Conservation (phyloP, 2,888 invertebrate species). For the Epirrhoe tristata region DNA sequence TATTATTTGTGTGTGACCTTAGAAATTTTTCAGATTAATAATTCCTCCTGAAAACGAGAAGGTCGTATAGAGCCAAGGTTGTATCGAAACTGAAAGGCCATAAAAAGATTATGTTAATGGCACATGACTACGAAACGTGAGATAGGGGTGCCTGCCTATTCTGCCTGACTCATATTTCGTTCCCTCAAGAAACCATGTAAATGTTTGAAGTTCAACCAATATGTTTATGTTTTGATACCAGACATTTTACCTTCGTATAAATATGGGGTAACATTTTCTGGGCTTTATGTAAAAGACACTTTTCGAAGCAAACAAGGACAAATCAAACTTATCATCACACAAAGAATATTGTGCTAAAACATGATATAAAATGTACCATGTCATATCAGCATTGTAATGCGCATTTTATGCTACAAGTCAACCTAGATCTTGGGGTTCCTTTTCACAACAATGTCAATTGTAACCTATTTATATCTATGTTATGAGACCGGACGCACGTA, state of each 20-base stretch:
- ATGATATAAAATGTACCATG: neutral
- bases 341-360: neutral
- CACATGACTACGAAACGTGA: conserved; percentile 23
- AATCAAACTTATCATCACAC: neutral
- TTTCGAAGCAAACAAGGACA: neutral
- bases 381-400: neutral
- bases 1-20: neutral
- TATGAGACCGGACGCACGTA: conserved; percentile 55
- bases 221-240: conserved; percentile 32
- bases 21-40: neutral
- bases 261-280: conserved; percentile 26
- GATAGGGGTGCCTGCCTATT: conserved; percentile 12
- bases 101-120: conserved; percentile 33
- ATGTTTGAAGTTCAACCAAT: conserved; percentile 47
- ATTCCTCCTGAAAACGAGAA: conserved; percentile 6
- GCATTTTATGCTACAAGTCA: neutral
- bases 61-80: conserved; percentile 24
- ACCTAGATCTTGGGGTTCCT: conserved; percentile 3
- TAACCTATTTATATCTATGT: conserved; percentile 22
- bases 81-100: conserved; percentile 28
- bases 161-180: conserved; percentile 27
- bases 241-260: conserved; percentile 19
- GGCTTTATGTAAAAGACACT: conserved; percentile 23
- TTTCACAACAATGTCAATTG: neutral
- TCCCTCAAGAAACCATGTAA: conserved; percentile 50